phyloP scores from a whole-genome alignment of 2,113 vertebrate species.

The Sinocyclocheilus anophthalmus region DNA sequence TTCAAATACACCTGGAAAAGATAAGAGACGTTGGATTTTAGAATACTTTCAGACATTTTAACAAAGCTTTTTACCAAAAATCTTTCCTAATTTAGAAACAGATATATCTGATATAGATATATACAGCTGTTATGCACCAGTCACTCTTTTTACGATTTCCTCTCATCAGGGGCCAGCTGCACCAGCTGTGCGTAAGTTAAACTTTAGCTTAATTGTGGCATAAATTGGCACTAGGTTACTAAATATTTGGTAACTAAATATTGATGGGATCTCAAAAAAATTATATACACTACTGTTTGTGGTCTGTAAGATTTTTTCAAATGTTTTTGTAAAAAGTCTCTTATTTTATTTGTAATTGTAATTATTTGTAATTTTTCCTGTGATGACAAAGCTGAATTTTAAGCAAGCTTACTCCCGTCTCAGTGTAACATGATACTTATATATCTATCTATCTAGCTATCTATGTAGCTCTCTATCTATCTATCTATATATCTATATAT shows the following conservation, averaged over 20 bases:
- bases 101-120: neutral
- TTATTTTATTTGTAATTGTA: too few relatives aligned
- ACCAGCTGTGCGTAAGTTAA: neutral
- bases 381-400: too few relatives aligned
- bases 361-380: too few relatives aligned
- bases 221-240: neutral
- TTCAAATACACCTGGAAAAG: conserved; percentile 9
- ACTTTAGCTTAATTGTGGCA: neutral
- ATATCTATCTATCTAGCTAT: too few relatives aligned
- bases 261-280: too few relatives aligned
- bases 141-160: neutral
- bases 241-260: neutral
- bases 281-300: too few relatives aligned
- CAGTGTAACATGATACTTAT: too few relatives aligned
- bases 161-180: neutral
- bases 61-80: neutral
- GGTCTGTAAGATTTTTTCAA: too few relatives aligned
- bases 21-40: conserved; percentile 12
- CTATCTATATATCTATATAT: too few relatives aligned
- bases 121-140: neutral
- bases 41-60: neutral
- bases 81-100: neutral
- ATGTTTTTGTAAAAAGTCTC: too few relatives aligned
- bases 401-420: too few relatives aligned
- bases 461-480: too few relatives aligned